Evolutionary conservation across 1,140 invertebrate genomes (phyloP).

Genomic region (Mactra quadrangularis): DNA sequence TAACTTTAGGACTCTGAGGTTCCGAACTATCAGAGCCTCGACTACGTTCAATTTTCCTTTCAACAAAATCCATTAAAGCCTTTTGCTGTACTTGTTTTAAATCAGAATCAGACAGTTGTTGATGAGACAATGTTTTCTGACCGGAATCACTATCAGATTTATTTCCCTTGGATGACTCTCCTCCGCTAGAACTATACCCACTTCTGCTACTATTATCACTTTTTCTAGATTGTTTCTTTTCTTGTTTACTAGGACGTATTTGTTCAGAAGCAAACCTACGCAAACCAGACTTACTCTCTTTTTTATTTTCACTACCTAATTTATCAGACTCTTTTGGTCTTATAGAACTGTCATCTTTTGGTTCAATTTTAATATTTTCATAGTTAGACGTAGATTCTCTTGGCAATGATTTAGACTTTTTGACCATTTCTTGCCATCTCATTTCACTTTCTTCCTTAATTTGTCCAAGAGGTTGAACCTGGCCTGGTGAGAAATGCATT

Average conservation of each 20-base stretch:
- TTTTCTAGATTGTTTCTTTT: slow-evolving; percentile 47
- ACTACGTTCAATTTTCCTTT: slow-evolving; percentile 86
- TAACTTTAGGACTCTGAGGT: slow-evolving; percentile 36
- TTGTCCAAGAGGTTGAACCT: slow-evolving; percentile 67
- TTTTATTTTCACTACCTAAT: slow-evolving; percentile 46
- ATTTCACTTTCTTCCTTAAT: slow-evolving; percentile 75
- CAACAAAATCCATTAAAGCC: slow-evolving; percentile 93
- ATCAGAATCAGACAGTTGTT: slow-evolving; percentile 86
- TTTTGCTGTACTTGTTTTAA: slow-evolving; percentile 93
- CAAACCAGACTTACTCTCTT: slow-evolving; percentile 56
- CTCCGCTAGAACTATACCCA: slow-evolving; percentile 53
- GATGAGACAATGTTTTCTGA: slow-evolving; percentile 16
- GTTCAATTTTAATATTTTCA: slow-evolving; percentile 28
- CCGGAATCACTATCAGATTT: slow-evolving; percentile 54
- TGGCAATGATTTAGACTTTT: slow-evolving; percentile 57
- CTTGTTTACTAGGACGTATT: slow-evolving; percentile 69
- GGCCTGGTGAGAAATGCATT: slow-evolving; percentile 65
- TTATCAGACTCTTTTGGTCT: slow-evolving; percentile 28
- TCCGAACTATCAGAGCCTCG: slow-evolving; percentile 52
- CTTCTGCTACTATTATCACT: slow-evolving; percentile 46
- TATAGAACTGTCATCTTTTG: not conserved
- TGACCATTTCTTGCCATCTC: slow-evolving; percentile 62
- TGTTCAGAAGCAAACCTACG: slow-evolving; percentile 78
- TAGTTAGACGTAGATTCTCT: slow-evolving; percentile 22
- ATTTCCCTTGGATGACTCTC: slow-evolving; percentile 55